phyloP scores from a whole-genome alignment of 1,140 invertebrate genomes.

The Trichonephila inaurata region DNA sequence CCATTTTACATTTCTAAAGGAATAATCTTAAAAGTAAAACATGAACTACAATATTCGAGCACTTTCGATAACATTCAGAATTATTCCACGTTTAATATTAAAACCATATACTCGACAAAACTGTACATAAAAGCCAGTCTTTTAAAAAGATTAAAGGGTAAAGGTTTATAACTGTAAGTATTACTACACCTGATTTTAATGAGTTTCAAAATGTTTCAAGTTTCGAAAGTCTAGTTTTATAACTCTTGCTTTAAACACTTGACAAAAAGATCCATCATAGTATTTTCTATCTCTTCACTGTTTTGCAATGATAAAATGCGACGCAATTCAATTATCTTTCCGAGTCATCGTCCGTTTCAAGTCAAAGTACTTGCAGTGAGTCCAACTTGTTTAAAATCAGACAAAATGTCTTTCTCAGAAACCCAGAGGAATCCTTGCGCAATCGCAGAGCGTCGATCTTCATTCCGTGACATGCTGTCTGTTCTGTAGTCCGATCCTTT shows the following conservation, averaged over 20 bases:
- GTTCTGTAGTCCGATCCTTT: background rate
- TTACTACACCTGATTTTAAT: too few species aligned
- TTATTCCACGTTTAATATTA: too few species aligned
- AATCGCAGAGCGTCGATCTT: background rate
- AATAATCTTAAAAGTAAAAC: too few species aligned
- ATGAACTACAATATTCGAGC: too few species aligned
- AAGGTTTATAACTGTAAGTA: too few species aligned
- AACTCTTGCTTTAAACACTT: background rate
- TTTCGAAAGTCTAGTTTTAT: too few species aligned
- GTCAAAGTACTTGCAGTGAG: background rate
- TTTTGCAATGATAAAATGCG: background rate
- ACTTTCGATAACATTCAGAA: too few species aligned
- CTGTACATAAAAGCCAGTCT: too few species aligned
- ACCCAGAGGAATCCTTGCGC: background rate
- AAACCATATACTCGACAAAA: too few species aligned
- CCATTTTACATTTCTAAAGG: too few species aligned
- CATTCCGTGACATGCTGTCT: background rate
- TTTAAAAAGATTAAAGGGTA: too few species aligned
- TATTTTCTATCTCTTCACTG: background rate
- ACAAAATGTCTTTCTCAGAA: constrained; percentile 12
- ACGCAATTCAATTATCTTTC: background rate
- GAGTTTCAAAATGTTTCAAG: too few species aligned
- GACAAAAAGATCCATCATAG: background rate
- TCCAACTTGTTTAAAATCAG: background rate
- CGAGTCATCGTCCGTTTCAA: background rate